Evolutionary conservation across 2,888 invertebrate species (phyloP), one percentile per base, ranked within the genome.

Genomic region (Biston betularia): DNA sequence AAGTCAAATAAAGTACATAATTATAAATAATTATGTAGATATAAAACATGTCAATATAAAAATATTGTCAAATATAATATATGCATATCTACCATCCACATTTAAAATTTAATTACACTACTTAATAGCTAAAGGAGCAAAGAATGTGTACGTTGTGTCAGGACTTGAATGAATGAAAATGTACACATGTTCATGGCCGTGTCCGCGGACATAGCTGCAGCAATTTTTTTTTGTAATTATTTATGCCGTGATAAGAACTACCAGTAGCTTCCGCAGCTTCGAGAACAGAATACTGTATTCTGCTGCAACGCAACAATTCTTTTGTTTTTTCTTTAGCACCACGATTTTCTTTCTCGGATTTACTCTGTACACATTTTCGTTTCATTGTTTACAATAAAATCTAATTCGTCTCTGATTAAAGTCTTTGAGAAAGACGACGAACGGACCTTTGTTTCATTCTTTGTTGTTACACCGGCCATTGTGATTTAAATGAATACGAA

Each of bases 321-420:
- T 75, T 75, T 53, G 48, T 69, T 70, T 77, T 63, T 64, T 63
- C 52, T 68, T 71, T 70, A 54, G 48, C 58, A 55, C 61, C 64
- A 60, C 58, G 54, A 70, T 74, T 71, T 77, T 71, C 70, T 73
- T 72, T 65, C 66, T 61, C 65, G 55, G 65, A 63, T 70, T 75
- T 76, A 71, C 72, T 74, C 75, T 74, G 75, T 74, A 66, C 63
- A 71, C 74, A 78, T 80, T 79, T 80, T 78, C 52, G 73, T 78
- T 76, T 77, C 73, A 74, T 75, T 79, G 75, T 74, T 76, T 78
- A 73, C 68, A 76, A 73, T 78, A 70, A 76, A 75, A 79, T 77
- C 75, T 76, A 76, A 65, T 79, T 73, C 68, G 75, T 70, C 74
- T 63, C 68, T 75, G 73, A 75, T 75, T 73, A 73, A 73, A 72